Conservation (phyloP, 1,140 invertebrate species). For the Ceratitis capitata region DNA sequence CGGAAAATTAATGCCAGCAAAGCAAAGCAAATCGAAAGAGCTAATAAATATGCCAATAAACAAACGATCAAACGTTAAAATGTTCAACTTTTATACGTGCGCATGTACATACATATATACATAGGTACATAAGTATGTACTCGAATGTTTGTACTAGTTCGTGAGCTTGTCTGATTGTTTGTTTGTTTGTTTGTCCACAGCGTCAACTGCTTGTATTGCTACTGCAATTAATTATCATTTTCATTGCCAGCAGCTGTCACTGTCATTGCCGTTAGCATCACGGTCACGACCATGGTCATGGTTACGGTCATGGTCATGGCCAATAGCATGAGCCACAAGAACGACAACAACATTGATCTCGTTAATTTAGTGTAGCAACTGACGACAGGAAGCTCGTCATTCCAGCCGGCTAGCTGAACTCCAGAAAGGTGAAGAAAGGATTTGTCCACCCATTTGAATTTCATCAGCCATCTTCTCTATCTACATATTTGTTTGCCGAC, state of each 20-base stretch:
- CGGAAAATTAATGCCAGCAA: not conserved
- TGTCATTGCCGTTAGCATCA: not conserved
- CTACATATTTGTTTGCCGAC: too few species aligned
- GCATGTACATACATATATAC: too few species aligned
- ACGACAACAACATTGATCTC: not conserved
- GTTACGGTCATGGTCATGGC: not conserved
- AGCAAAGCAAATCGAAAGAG: not conserved
- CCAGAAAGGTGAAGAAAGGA: not conserved
- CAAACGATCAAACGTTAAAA: not conserved
- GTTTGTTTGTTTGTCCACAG: not conserved
- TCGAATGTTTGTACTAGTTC: not conserved
- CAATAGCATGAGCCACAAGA: not conserved
- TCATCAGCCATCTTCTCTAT: not conserved
- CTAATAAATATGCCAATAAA: slow-evolving; percentile 17
- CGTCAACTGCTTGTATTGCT: not conserved
- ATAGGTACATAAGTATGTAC: too few species aligned
- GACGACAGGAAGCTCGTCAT: not conserved
- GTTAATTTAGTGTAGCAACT: not conserved
- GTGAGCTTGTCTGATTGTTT: not conserved
- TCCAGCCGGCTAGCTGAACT: not conserved
- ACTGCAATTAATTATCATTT: slow-evolving; percentile 19
- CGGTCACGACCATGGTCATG: not conserved
- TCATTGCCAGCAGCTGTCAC: slow-evolving; percentile 12
- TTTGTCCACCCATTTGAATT: not conserved
- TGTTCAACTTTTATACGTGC: too few species aligned